Evolutionary conservation across 2,797 vertebrate genomes (phyloP).

Genomic region (Gymnodraco acuticeps): DNA sequence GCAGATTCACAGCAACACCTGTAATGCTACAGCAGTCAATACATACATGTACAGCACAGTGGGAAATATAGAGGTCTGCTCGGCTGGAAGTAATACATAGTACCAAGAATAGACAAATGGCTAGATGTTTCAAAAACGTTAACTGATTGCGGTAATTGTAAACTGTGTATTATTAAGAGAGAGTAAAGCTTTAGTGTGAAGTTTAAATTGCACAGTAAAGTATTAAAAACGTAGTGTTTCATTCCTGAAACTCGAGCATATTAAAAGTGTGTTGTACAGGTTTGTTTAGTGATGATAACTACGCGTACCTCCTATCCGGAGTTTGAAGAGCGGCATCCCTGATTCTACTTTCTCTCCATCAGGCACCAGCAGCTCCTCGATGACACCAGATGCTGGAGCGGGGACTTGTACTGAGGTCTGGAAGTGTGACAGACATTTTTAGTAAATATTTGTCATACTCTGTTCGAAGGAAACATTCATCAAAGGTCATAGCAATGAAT

Average conservation of each 20-base stretch:
- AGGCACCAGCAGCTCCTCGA: slow-evolving; percentile 93
- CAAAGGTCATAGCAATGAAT: neutral
- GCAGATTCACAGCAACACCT: neutral
- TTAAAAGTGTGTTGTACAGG: neutral
- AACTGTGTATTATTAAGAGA: neutral
- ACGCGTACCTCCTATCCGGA: slow-evolving; percentile 89
- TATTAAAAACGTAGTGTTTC: neutral
- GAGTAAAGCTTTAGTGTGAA: too few species aligned
- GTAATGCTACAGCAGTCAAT: neutral
- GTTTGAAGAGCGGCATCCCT: slow-evolving; percentile 94
- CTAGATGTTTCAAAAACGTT: neutral
- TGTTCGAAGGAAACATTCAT: neutral
- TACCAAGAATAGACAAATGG: neutral
- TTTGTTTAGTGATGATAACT: neutral
- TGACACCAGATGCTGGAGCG: slow-evolving; percentile 92
- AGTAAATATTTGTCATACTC: too few species aligned
- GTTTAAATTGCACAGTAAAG: neutral
- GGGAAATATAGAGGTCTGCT: too few species aligned
- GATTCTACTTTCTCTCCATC: slow-evolving; percentile 95
- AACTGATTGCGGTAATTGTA: neutral
- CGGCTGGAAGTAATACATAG: too few species aligned
- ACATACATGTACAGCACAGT: too few species aligned
- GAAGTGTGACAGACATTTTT: slow-evolving; percentile 19
- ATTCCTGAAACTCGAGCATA: neutral
- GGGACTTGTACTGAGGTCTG: slow-evolving; percentile 97